These are phyloP conservation scores for Apomyelois bistriatella DNA, from an alignment of 2,888 invertebrate genomes.

Conservation along the genomic window DNA sequence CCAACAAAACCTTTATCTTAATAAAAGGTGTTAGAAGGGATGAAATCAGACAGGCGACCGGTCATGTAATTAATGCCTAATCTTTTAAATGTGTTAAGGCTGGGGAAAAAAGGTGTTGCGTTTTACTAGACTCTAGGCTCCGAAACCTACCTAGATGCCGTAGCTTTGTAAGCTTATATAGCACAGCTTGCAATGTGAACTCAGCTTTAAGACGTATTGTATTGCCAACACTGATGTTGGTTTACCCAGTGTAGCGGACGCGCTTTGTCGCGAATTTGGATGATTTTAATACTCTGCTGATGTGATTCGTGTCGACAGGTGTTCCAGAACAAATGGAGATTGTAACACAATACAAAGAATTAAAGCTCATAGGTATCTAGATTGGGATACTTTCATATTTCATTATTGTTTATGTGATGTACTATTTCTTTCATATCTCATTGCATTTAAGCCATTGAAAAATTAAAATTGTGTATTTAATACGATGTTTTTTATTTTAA, in stretches of 20 bases:
- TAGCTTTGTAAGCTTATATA: slow-evolving; percentile 25
- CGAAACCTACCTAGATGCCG: too few relatives aligned
- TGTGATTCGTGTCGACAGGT: slow-evolving; percentile 61
- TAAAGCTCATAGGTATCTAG: background rate
- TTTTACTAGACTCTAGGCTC: too few relatives aligned
- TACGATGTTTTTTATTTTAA: too few relatives aligned
- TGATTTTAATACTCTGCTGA: slow-evolving; percentile 56
- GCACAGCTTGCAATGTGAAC: slow-evolving; percentile 60
- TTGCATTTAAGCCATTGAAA: too few relatives aligned
- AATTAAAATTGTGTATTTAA: too few relatives aligned
- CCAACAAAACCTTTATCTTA: too few relatives aligned
- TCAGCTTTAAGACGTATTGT: slow-evolving; percentile 6
- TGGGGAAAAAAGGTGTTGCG: too few relatives aligned
- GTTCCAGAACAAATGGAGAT: slow-evolving; percentile 33
- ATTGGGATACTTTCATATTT: background rate
- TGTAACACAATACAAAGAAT: slow-evolving; percentile 9
- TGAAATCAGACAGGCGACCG: too few relatives aligned
- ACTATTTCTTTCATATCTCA: too few relatives aligned
- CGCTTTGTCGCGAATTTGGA: slow-evolving; percentile 58
- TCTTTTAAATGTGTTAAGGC: too few relatives aligned
- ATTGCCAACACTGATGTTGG: slow-evolving; percentile 33
- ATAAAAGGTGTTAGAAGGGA: too few relatives aligned
- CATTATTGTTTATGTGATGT: background rate
- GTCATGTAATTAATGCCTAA: too few relatives aligned
- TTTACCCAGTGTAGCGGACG: slow-evolving; percentile 59